Evolutionary conservation across 2,797 vertebrate genomes (phyloP).

Genomic region (Syngnathus rostellatus): DNA sequence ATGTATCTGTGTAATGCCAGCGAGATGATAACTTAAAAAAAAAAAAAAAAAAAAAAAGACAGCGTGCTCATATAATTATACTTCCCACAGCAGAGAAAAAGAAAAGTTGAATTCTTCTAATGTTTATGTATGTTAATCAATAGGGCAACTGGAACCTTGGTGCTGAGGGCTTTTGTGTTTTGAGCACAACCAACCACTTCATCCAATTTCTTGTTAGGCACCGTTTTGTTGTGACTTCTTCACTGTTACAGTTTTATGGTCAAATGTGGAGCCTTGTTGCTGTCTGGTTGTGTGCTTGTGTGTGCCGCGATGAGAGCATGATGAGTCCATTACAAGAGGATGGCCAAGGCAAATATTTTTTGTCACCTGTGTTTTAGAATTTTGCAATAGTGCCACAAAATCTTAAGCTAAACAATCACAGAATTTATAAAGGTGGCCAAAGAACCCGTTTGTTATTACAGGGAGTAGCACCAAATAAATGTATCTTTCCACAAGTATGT

Average conservation of each 20-base stretch:
- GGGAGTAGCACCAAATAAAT: background rate
- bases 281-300: conserved; percentile 25
- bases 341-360: background rate
- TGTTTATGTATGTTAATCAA: conserved; percentile 63
- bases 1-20: conserved; percentile 28
- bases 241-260: conserved; percentile 39
- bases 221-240: conserved; percentile 33
- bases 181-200: conserved; percentile 64
- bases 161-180: conserved; percentile 40
- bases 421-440: conserved; percentile 1
- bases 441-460: background rate
- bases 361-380: background rate
- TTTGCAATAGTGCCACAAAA: background rate
- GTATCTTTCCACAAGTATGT: background rate
- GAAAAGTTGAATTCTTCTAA: conserved; percentile 50
- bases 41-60: conserved; percentile 32
- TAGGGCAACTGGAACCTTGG: conserved; percentile 79
- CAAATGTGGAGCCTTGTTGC: conserved; percentile 38
- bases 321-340: conserved; percentile 30
- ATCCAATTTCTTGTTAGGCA: conserved; percentile 43
- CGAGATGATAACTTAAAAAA: conserved; percentile 24
- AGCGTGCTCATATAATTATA: conserved; percentile 45
- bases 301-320: conserved; percentile 37
- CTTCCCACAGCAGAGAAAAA: conserved; percentile 43
- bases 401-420: background rate